Conservation (phyloP, 2,113 vertebrate genomes). For the Orthochromis malagaraziensis region DNA sequence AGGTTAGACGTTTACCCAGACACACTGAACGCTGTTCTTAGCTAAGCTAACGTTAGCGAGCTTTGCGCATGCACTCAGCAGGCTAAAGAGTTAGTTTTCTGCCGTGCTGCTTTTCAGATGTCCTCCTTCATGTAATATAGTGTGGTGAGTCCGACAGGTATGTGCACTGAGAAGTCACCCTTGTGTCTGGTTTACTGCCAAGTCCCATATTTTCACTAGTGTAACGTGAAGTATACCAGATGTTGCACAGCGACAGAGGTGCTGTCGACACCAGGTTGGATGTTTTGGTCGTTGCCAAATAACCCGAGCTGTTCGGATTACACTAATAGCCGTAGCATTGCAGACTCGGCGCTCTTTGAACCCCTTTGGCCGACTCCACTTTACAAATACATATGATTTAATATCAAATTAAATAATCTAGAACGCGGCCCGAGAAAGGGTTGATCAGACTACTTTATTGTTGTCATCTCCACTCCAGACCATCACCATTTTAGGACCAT, state of each 20-base stretch:
- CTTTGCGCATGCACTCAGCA: not conserved
- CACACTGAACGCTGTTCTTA: not conserved
- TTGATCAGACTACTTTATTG: not conserved
- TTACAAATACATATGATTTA: not conserved
- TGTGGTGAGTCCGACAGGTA: not conserved
- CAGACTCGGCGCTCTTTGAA: not conserved
- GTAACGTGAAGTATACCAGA: not conserved
- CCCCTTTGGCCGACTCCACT: not conserved
- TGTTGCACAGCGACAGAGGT: not conserved
- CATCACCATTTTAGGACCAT: not conserved
- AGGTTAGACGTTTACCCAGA: not conserved
- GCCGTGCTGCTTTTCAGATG: not conserved
- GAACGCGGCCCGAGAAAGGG: not conserved
- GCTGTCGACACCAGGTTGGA: not conserved
- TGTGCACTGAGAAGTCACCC: not conserved
- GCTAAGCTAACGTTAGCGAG: not conserved
- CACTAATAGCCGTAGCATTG: not conserved
- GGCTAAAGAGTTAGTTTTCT: not conserved
- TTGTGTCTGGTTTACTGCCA: not conserved
- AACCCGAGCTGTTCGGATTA: not conserved
- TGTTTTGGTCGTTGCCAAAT: not conserved
- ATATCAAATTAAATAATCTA: not conserved
- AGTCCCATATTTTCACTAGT: not conserved
- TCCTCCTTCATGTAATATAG: not conserved
- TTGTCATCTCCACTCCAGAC: not conserved